Evolutionary conservation across 2,888 invertebrate genomes (phyloP).

Genomic region (Euclidia mi): DNA sequence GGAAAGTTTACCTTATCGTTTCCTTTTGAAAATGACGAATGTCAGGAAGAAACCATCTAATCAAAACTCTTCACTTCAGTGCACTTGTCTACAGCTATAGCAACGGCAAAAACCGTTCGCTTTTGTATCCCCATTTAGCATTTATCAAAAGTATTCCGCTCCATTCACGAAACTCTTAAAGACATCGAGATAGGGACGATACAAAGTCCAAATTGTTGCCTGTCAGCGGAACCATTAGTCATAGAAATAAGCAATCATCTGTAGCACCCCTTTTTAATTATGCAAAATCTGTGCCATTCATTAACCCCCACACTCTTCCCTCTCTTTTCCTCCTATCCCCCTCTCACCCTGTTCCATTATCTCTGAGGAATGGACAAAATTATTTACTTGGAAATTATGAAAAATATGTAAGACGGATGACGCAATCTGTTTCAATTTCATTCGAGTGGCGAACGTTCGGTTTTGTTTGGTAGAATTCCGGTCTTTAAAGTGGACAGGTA

Average conservation of each 20-base stretch:
- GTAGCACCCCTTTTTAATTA: constrained; percentile 86
- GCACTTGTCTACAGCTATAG: background rate
- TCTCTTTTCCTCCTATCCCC: constrained; percentile 26
- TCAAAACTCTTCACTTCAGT: background rate
- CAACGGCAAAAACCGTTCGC: constrained; percentile 4
- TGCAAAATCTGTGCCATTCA: constrained; percentile 86
- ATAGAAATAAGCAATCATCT: constrained; percentile 85
- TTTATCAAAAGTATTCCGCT: constrained; percentile 45
- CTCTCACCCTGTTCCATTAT: constrained; percentile 54
- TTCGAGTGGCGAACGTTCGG: constrained; percentile 53
- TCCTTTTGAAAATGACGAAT: too few relatives aligned
- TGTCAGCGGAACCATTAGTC: constrained; percentile 76
- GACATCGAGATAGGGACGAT: constrained; percentile 42
- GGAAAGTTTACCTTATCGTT: too few relatives aligned
- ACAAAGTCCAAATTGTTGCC: constrained; percentile 52
- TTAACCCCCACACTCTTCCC: constrained; percentile 59
- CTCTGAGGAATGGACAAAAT: constrained; percentile 73
- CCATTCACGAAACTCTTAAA: constrained; percentile 42
- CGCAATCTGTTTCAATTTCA: constrained; percentile 77
- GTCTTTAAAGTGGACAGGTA: constrained; percentile 64
- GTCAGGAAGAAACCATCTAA: too few relatives aligned
- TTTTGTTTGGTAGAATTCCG: constrained; percentile 52
- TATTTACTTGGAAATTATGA: constrained; percentile 83
- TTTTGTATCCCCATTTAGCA: constrained; percentile 37
- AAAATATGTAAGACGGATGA: constrained; percentile 79